Evolutionary conservation across 2,888 invertebrate species (phyloP).

Genomic region (Oligia latruncula): DNA sequence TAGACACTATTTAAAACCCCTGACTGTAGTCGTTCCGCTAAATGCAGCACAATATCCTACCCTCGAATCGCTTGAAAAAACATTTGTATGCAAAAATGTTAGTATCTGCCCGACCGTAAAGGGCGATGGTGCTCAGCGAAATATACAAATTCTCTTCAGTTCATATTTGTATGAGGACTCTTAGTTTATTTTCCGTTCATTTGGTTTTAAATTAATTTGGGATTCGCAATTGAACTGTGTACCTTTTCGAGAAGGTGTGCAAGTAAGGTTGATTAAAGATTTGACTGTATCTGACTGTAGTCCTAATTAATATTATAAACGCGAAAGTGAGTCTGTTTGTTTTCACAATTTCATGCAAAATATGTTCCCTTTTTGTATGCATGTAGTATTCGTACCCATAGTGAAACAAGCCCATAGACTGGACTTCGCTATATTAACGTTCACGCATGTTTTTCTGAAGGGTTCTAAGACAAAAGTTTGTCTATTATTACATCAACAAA

Average conservation of each 20-base stretch:
- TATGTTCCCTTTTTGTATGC: not conserved
- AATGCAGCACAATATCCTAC: conserved; percentile 41
- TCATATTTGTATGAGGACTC: conserved; percentile 43
- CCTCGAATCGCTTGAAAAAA: conserved; percentile 51
- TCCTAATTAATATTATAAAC: no score
- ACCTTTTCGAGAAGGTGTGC: not conserved
- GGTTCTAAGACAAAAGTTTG: not conserved
- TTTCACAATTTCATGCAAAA: not conserved
- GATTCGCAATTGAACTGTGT: not conserved
- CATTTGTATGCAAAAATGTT: conserved; percentile 54
- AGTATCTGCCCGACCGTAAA: conserved; percentile 45
- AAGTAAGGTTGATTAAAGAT: not conserved
- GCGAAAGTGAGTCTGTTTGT: no score
- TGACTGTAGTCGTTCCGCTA: conserved; percentile 41
- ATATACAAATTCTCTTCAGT: conserved; percentile 36
- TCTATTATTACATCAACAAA: not conserved
- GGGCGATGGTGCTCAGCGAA: conserved; percentile 26
- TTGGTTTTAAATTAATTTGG: conserved; percentile 30
- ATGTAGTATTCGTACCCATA: not conserved
- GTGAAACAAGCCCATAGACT: no score
- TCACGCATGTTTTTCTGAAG: not conserved
- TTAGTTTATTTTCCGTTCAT: conserved; percentile 3
- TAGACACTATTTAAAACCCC: conserved; percentile 50
- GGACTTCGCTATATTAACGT: not conserved
- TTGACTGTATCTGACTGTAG: no score